Conservation (phyloP, 1,140 invertebrate species). For the Atta texana region DNA sequence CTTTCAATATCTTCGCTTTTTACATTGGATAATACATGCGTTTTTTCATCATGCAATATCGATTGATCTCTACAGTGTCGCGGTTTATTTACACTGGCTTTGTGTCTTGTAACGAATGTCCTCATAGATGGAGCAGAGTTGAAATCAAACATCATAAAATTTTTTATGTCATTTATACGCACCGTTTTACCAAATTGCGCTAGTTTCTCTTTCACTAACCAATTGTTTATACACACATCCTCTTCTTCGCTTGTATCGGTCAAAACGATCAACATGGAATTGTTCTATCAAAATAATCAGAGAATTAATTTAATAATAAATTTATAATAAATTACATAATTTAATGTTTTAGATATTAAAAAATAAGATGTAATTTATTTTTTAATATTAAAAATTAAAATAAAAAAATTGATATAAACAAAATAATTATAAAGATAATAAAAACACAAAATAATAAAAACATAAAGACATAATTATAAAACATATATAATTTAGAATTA, state of each 20-base stretch:
- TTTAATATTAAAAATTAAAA: neutral
- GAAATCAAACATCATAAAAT: conserved; percentile 53
- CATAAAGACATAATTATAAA: neutral
- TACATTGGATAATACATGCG: neutral
- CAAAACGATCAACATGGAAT: conserved; percentile 78
- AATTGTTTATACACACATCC: conserved; percentile 78
- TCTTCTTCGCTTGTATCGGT: conserved; percentile 76
- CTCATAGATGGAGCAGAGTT: neutral
- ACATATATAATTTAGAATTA: neutral
- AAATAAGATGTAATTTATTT: neutral
- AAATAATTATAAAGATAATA: neutral
- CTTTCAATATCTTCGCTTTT: neutral
- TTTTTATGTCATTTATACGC: conserved; percentile 73
- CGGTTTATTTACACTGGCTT: neutral
- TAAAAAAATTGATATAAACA: neutral
- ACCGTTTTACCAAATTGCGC: conserved; percentile 79
- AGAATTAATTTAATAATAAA: conserved; percentile 11
- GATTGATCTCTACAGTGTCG: neutral
- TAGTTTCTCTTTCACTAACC: conserved; percentile 76
- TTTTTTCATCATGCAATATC: neutral
- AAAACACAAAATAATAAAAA: neutral
- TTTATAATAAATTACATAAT: conserved; percentile 33
- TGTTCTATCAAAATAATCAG: conserved; percentile 75
- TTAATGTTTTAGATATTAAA: neutral
- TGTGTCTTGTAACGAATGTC: neutral